Evolutionary conservation across 92 coral and sea anemone genomes (phyloP).

Genomic region (Anthopleura xanthogrammica): DNA sequence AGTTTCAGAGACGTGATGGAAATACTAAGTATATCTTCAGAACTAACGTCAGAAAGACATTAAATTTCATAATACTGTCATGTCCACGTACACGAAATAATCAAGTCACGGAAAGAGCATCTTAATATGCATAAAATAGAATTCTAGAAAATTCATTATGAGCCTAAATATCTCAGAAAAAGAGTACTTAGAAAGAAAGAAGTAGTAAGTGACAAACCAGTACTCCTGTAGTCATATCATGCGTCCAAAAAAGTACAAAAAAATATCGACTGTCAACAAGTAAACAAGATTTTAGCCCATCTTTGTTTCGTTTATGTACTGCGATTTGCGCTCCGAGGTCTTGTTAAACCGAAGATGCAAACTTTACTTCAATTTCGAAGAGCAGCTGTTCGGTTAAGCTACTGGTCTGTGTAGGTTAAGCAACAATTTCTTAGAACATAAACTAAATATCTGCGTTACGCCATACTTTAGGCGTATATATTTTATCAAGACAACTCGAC

Average conservation of each 20-base stretch:
- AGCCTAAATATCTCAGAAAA: neutral
- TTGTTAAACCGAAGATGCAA: conserved; percentile 11
- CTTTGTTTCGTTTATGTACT: neutral
- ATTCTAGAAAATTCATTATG: neutral
- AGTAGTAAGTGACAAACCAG: conserved; percentile 33
- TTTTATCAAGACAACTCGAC: neutral
- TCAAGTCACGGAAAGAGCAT: neutral
- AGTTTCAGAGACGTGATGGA: neutral
- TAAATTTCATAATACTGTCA: neutral
- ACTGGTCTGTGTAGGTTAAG: neutral
- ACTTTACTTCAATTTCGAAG: neutral
- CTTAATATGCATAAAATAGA: neutral
- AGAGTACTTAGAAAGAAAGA: neutral
- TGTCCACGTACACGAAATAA: neutral
- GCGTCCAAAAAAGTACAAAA: conserved; percentile 20
- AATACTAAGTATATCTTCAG: neutral
- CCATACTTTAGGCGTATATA: conserved; percentile 4
- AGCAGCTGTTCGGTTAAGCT: neutral
- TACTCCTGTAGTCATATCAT: conserved; percentile 44
- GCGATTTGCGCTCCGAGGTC: neutral
- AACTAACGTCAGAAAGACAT: neutral
- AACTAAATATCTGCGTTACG: conserved; percentile 21
- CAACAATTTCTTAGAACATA: conserved; percentile 12
- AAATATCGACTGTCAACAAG: neutral
- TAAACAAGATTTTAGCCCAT: neutral